Conservation (phyloP, 2,888 invertebrate genomes). For the Carpatolechia fugitivella region DNA sequence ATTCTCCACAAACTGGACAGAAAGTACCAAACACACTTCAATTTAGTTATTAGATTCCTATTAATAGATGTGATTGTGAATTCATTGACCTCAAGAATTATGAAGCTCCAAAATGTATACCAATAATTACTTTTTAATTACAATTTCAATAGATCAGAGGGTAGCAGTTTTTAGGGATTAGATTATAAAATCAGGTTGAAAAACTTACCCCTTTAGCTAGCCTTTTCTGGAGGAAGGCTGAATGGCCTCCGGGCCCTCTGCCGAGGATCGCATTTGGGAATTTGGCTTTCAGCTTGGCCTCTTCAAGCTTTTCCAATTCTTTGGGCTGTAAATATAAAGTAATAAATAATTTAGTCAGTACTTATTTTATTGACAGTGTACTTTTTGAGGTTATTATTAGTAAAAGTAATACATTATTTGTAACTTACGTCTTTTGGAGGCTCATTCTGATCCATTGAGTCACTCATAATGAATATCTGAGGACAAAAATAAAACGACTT, state of each 20-base stretch:
- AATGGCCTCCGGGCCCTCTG: slow-evolving; percentile 88
- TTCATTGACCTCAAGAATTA: too few relatives aligned
- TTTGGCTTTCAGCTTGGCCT: slow-evolving; percentile 95
- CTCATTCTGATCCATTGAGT: slow-evolving; percentile 65
- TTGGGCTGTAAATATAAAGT: slow-evolving; percentile 67
- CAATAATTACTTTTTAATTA: too few relatives aligned
- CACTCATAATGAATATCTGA: slow-evolving; percentile 55
- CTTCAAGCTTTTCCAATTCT: slow-evolving; percentile 93
- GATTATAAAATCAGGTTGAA: too few relatives aligned
- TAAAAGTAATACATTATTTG: background rate
- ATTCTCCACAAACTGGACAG: too few relatives aligned
- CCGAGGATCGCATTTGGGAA: slow-evolving; percentile 86
- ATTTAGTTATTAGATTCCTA: too few relatives aligned
- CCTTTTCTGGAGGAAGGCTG: slow-evolving; percentile 95
- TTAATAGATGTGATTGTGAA: too few relatives aligned
- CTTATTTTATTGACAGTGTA: background rate
- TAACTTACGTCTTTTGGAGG: slow-evolving; percentile 68
- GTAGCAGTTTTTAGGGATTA: too few relatives aligned
- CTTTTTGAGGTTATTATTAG: background rate
- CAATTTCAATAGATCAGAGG: too few relatives aligned
- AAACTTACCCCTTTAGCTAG: slow-evolving; percentile 93
- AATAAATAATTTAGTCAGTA: background rate
- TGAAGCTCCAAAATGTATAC: too few relatives aligned
- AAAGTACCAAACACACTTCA: too few relatives aligned
- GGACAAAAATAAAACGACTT: slow-evolving; percentile 25